Base-by-base conservation (phyloP, 1,140 invertebrate genomes). In the Lordiphosa stackelbergi region DNA sequence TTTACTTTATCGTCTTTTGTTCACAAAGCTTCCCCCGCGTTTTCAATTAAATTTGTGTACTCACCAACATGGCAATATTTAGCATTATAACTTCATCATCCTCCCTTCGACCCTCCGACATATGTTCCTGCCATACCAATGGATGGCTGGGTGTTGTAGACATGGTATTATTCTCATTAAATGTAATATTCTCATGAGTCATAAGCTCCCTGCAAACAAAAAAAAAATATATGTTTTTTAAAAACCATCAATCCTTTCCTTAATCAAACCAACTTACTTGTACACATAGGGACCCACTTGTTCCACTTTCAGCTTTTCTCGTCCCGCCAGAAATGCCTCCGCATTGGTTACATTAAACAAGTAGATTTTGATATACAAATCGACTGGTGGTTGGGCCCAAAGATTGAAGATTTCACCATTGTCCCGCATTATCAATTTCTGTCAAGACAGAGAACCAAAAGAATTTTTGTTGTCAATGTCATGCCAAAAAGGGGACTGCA, bases 271-370 rank as follows among this genome's bases (percentile, higher is more conserved):
- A 5, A 89, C 89, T 91, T 89, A 97, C 96, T 91, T 94, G 89
- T 97, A 98, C 5, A 96, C 94, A 86, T 96, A 98, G 0, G 96
- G 96, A 0, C 96, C 96, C 43, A 94, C 91, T 91, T 98, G 92
- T 73, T 93, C 85, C 3, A 98, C 89, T 51, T 89, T 91, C 1
- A 97, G 87, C 74, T 94, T 96, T 19, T 92, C 90, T 24, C 90
- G 88, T 0, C 94, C 93, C 2, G 90, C 88, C 70, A 96, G 87
- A 73, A 94, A 96, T 2, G 93, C 94, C 3, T 95, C 91, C 12
- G 91, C 91, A 88, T 98, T 98, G 4, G 94, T 96, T 0, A 97
- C 88, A 81, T 98, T 96, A 87, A 96, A 98, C 2, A 98, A 89
- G 78, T 93, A 97, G 2, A 97, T 92, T 85, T 94, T 93, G 28